These are phyloP conservation scores for Dendrolimus kikuchii DNA, from an alignment of 1,140 invertebrate genomes.

Conservation along the genomic window DNA sequence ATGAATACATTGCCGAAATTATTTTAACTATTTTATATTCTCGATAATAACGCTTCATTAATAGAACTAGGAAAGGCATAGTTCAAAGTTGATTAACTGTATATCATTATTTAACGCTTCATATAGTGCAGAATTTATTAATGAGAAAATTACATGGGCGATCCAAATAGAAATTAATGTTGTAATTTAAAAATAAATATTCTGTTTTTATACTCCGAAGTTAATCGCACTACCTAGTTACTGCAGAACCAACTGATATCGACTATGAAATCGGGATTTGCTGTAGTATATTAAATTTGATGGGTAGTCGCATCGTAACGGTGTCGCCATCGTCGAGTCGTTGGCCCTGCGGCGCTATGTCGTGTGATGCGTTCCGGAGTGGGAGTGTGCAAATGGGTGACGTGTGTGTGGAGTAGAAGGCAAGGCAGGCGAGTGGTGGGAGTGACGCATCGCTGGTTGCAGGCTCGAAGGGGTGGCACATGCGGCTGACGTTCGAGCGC, in stretches of 20 bases:
- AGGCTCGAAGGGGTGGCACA: constrained; percentile 93
- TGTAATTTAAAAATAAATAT: not conserved
- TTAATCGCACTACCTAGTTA: constrained; percentile 14
- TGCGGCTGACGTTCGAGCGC: constrained; percentile 91
- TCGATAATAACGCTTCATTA: constrained; percentile 54
- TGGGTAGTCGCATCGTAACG: not conserved
- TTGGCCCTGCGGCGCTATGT: constrained; percentile 26
- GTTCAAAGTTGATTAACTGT: constrained; percentile 45
- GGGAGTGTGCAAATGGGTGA: constrained; percentile 1
- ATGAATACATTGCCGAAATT: constrained; percentile 23
- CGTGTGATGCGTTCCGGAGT: constrained; percentile 3
- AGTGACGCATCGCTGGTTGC: constrained; percentile 72
- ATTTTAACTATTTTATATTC: constrained; percentile 35
- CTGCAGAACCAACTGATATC: constrained; percentile 27
- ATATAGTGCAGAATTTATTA: constrained; percentile 43
- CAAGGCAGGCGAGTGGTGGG: constrained; percentile 10
- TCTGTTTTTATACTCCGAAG: constrained; percentile 6
- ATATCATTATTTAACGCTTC: constrained; percentile 43
- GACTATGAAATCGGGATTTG: not conserved
- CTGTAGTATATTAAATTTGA: too few species aligned
- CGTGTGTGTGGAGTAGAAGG: constrained; percentile 12
- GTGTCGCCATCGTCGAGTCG: constrained; percentile 4
- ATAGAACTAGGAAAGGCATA: constrained; percentile 61
- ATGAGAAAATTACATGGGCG: not conserved
- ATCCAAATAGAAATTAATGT: too few species aligned